phyloP scores from a whole-genome alignment of 2,797 vertebrate species.

The Furcifer pardalis region DNA sequence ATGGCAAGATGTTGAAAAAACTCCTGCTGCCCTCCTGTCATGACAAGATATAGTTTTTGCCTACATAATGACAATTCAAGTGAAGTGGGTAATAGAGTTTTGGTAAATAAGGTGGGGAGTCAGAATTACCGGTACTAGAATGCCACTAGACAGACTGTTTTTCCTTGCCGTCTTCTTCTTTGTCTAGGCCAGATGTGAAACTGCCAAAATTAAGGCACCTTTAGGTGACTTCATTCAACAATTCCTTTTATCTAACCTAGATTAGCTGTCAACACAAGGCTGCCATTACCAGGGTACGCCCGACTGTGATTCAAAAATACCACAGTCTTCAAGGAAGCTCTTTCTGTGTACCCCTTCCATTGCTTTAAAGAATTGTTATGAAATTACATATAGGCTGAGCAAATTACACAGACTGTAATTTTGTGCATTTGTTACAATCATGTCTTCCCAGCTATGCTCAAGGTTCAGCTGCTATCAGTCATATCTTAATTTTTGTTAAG shows the following conservation, averaged over 20 bases:
- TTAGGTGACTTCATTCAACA: too few relatives aligned
- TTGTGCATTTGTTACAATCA: neutral
- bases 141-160: neutral
- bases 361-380: fast-evolving
- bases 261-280: too few relatives aligned
- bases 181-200: too few relatives aligned
- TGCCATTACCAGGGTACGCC: too few relatives aligned
- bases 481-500: too few relatives aligned
- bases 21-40: neutral
- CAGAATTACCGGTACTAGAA: conserved; percentile 23
- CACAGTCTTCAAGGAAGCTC: too few relatives aligned
- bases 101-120: fast-evolving
- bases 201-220: too few relatives aligned
- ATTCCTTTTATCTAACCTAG: too few relatives aligned
- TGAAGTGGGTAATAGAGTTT: neutral
- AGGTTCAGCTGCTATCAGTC: too few relatives aligned
- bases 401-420: neutral
- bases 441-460: too few relatives aligned
- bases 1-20: neutral
- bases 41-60: conserved; percentile 9
- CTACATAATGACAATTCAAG: neutral
- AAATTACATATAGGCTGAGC: neutral
- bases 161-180: neutral
- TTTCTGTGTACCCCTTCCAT: too few relatives aligned
- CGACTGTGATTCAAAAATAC: too few relatives aligned